phyloP scores from a whole-genome alignment of 2,797 vertebrate genomes.

The Semotilus atromaculatus region DNA sequence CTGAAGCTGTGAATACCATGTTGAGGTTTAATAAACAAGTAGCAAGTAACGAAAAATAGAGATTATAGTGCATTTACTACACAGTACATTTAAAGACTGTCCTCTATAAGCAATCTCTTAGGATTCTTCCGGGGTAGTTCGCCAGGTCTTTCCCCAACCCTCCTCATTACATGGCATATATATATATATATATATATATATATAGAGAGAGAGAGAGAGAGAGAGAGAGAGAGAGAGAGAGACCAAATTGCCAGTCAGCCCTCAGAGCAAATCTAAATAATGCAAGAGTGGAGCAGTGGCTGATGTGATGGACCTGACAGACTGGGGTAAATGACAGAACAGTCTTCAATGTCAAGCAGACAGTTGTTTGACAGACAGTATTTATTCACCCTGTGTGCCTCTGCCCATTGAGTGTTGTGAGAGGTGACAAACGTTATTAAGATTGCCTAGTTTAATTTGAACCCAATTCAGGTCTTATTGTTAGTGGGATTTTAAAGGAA shows the following conservation, averaged over 20 bases:
- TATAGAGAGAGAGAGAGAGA: no score
- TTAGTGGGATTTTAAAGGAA: background rate
- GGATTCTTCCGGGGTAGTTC: no score
- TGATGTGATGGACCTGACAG: conserved; percentile 30
- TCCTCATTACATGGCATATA: background rate
- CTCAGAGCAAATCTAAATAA: conserved; percentile 17
- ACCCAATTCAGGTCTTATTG: background rate
- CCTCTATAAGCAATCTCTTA: no score
- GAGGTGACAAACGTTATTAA: conserved; percentile 17
- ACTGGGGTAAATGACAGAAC: conserved; percentile 13
- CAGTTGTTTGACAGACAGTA: background rate
- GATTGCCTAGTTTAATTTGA: background rate
- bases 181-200: background rate
- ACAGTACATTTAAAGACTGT: background rate
- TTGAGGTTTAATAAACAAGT: conserved; percentile 7
- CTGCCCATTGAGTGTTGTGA: background rate
- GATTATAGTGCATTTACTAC: background rate
- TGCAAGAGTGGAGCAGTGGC: background rate
- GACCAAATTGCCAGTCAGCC: background rate
- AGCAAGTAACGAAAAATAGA: background rate
- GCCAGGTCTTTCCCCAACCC: background rate
- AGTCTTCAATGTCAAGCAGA: conserved; percentile 32
- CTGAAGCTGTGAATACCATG: background rate
- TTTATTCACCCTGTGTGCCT: conserved; percentile 23
- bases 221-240: no score